These are phyloP conservation scores for Luscinia luscinia DNA, from an alignment of 2,797 vertebrate species.

Conservation along the genomic window DNA sequence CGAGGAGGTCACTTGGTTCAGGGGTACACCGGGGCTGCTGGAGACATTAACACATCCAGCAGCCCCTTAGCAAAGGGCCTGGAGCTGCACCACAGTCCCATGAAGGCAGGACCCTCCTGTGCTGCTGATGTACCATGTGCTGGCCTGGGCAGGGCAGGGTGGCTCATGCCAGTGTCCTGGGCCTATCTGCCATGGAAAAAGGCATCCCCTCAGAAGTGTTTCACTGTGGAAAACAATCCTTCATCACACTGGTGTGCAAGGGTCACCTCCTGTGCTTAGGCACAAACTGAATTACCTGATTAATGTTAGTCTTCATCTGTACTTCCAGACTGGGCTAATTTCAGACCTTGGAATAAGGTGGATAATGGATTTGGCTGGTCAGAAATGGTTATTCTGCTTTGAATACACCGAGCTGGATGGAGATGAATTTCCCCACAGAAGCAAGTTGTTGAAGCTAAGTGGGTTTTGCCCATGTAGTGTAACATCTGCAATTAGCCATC, in stretches of 20 bases:
- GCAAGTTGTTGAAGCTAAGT: not conserved
- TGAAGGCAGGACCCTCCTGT: not conserved
- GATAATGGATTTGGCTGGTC: not conserved
- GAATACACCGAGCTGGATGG: not conserved
- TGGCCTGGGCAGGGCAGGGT: not conserved
- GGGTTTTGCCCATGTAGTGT: not conserved
- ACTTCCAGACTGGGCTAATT: conserved; percentile 19
- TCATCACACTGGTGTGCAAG: not conserved
- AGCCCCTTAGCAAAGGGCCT: not conserved
- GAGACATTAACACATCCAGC: not conserved
- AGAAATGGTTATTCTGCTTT: conserved; percentile 42
- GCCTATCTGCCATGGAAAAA: not conserved
- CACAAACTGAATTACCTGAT: not conserved
- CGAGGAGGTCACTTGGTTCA: not conserved
- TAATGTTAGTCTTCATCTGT: not conserved
- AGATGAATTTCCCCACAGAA: not conserved
- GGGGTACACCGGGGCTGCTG: not conserved
- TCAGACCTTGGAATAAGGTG: conserved; percentile 14
- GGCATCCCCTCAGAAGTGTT: not conserved
- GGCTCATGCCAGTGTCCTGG: fast-evolving
- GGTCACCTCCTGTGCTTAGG: not conserved
- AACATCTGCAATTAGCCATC: not conserved
- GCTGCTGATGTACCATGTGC: not conserved
- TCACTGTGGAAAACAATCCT: not conserved
- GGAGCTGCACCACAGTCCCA: not conserved